Conservation (phyloP, 2,113 vertebrate genomes). For the Mionectes macconnelli region DNA sequence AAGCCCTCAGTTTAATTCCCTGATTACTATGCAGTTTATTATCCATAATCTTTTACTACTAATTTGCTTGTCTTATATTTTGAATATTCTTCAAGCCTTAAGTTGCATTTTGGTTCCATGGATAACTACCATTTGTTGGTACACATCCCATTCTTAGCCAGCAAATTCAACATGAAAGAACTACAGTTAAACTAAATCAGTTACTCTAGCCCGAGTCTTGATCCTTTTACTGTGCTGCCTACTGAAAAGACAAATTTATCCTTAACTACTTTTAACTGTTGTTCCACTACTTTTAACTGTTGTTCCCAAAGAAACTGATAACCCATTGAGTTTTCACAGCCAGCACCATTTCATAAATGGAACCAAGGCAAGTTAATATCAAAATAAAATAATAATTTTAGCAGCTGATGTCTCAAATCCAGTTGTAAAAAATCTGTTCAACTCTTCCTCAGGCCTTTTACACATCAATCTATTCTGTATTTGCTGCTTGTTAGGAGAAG, state of each 20-base stretch:
- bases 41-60: not conserved
- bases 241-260: not conserved
- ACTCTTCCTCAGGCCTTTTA: not conserved
- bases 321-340: not conserved
- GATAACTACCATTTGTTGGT: not conserved
- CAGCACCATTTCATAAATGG: not conserved
- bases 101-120: not conserved
- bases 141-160: not conserved
- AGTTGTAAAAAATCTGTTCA: not conserved
- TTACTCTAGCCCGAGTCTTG: not conserved
- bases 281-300: not conserved
- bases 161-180: not conserved
- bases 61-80: not conserved
- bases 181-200: not conserved
- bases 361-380: not conserved
- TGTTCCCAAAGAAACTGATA: not conserved
- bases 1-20: not conserved
- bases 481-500: not conserved
- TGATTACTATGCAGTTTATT: not conserved
- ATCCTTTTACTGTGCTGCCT: fast-evolving
- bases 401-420: not conserved
- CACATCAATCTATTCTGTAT: not conserved
- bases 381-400: not conserved
- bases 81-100: not conserved
- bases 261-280: not conserved